These are phyloP conservation scores for Philaethria dido DNA, from an alignment of 2,888 invertebrate genomes.

Conservation along the genomic window DNA sequence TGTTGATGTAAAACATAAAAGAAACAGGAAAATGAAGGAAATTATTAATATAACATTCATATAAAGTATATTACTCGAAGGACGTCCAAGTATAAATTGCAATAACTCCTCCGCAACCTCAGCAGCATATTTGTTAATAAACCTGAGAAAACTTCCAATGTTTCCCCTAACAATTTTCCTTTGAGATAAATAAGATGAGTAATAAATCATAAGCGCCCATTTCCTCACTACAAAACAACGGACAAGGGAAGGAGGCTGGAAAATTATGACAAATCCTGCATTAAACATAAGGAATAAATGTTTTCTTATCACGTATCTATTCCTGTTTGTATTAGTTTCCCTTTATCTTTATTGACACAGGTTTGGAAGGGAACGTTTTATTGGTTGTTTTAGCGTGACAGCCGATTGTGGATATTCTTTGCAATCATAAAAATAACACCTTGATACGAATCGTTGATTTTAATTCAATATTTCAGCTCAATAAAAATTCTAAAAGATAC, in stretches of 20 bases:
- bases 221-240: slow-evolving; percentile 80
- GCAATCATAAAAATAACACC: slow-evolving; percentile 34
- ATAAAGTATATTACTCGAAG: slow-evolving; percentile 22
- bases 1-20: slow-evolving; percentile 3
- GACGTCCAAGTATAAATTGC: slow-evolving; percentile 48
- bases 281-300: slow-evolving; percentile 84
- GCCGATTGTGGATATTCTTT: slow-evolving; percentile 50
- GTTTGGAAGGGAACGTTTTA: slow-evolving; percentile 75
- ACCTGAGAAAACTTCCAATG: slow-evolving; percentile 63
- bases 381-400: slow-evolving; percentile 68
- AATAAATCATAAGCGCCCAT: slow-evolving; percentile 80
- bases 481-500: too few species aligned
- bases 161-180: slow-evolving; percentile 73
- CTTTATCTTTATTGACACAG: slow-evolving; percentile 84
- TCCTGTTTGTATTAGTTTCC: slow-evolving; percentile 83
- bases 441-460: background rate
- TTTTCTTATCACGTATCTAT: slow-evolving; percentile 84
- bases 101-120: slow-evolving; percentile 61
- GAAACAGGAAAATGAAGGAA: background rate
- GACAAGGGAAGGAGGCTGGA: slow-evolving; percentile 72
- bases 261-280: slow-evolving; percentile 84
- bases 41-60: background rate
- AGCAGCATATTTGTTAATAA: slow-evolving; percentile 70
- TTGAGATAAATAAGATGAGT: slow-evolving; percentile 79
- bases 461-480: background rate